Evolutionary conservation across 2,113 vertebrate genomes (phyloP), one percentile per base, ranked within the genome.

Genomic region (Lonchura striata): DNA sequence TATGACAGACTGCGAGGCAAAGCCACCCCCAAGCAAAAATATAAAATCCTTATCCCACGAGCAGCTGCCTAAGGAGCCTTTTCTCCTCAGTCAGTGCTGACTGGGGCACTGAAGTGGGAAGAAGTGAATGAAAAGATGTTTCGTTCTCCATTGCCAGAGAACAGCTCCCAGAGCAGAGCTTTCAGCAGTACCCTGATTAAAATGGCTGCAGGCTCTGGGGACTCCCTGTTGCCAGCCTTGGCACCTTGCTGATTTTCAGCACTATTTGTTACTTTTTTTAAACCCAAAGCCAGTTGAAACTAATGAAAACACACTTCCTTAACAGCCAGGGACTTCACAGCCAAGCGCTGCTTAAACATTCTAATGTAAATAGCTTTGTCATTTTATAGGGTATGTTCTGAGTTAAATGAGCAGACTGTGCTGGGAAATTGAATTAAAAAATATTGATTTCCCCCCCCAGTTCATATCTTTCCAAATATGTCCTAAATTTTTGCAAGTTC

Each of bases 181-280:
- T 94, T 95, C 93, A 95, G 84, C 8, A 1, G 57, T 80, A 30
- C 87, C 95, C 94, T 88, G 94, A 90, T 86, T 93, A 49, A 82
- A 93, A 95, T 84, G 93, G 90, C 90, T 91, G 42, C 8, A 10
- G 21, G 84, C 88, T 93, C 37, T 0, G 76, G 90, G 82, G 79
- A 92, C 64, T 95, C 76, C 19, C 47, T 5, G 41, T 79, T 97
- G 94, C 94, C 96, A 97, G 90, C 82, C 88, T 88, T 96, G 95
- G 96, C 95, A 96, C 83, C 94, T 95, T 8, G 6, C 76, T 95
- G 93, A 42, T 94, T 94, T 83, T 72, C 94, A 92, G 90, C 90
- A 61, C 72, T 71, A 61, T 92, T 96, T 96, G 95, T 95, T 97
- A 74, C 93, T 96, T 95, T 96, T 95, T 97, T 96, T 94, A 95